Percentiles rank a stretch among this genome's conserved stretches.
Conservation (phyloP, 2,888 invertebrate species). For the Tortricodes alternella region DNA sequence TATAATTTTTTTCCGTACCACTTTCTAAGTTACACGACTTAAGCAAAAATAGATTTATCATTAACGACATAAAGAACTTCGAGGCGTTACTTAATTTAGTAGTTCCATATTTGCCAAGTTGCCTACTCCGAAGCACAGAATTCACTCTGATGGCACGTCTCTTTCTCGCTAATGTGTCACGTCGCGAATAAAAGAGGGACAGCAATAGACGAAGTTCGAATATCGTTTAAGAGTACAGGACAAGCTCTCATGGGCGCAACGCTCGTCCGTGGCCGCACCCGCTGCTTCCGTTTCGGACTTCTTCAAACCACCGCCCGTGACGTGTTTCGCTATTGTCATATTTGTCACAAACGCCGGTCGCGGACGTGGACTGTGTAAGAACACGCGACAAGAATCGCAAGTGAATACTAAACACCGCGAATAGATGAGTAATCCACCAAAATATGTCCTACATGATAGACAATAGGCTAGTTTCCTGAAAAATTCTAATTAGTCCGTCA, state of each 20-base stretch:
- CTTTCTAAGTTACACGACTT: no score
- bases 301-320: constrained; percentile 62
- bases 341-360: constrained; percentile 59
- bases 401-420: constrained; percentile 18
- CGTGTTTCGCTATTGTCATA: constrained; percentile 65
- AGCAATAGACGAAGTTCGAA: not conserved
- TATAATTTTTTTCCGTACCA: no score
- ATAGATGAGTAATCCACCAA: constrained; percentile 21
- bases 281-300: constrained; percentile 61
- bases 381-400: constrained; percentile 35
- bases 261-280: constrained; percentile 33
- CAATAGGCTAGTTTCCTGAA: not conserved
- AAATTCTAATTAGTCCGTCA: no score
- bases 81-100: no score
- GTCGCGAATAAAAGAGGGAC: no score
- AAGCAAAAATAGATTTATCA: no score
- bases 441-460: constrained; percentile 14
- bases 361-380: constrained; percentile 60
- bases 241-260: not conserved
- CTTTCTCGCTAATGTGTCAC: no score
- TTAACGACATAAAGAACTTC: no score
- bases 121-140: no score
- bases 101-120: no score
- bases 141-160: no score
- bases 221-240: not conserved